Evolutionary conservation across 2,797 vertebrate species (phyloP), one percentile per base, ranked within the genome.

Genomic region (Siniperca undulata): DNA sequence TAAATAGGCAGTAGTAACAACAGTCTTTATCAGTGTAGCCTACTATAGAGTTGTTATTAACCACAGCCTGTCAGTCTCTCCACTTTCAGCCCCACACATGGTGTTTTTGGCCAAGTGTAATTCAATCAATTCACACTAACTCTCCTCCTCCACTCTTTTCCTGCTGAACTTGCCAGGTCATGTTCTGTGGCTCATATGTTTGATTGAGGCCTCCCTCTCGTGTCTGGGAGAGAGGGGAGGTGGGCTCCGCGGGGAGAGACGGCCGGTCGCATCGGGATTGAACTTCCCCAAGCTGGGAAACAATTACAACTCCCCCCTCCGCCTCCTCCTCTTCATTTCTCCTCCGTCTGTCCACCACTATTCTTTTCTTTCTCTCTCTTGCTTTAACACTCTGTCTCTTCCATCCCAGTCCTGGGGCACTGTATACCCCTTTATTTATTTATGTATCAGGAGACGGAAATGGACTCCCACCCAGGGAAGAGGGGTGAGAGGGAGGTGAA

Each of bases 381-480:
- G 10, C 86, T 82, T 86, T 86, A 88, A 88, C 86, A 79, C 84
- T 88, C 86, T 44, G 78, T 84, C 89, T 90, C 86, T 90, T 86
- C 88, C 82, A 82, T 85, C 81, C 77, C 80, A 70, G 88, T 93
- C 94, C 94, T 87, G 87, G 84, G 94, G 94, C 95, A 86, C 91
- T 89, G 91, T 81, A 84, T 84, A 87, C 80, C 86, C 88, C 78
- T 90, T 86, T 91, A 94, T 95, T 95, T 95, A 94, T 95, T 95
- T 95, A 93, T 94, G 89, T 92, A 94, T 92, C 88, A 93, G 80
- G 82, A 94, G 92, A 93, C 90, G 93, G 94, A 95, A 94, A 94
- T 91, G 92, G 93, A 90, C 89, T 93, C 91, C 94, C 91, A 92
- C 94, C 87, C 89, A 93, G 89, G 80, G 92, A 92, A 88, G 84